Conservation (phyloP, 2,888 invertebrate genomes). For the Choristoneura rosaceana region DNA sequence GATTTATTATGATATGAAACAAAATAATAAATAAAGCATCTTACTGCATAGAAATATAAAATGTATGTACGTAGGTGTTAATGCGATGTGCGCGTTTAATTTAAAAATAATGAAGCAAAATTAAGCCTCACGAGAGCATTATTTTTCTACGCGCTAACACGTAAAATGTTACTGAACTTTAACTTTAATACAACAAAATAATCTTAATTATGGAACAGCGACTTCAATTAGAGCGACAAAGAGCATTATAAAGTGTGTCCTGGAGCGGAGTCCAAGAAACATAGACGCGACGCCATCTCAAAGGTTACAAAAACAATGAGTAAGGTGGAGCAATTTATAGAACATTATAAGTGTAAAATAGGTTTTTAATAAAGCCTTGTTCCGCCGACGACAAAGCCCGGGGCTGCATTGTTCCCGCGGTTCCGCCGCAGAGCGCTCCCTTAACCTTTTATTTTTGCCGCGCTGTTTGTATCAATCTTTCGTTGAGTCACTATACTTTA, state of each 20-base stretch:
- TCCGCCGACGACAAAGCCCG: constrained; percentile 61
- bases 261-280: constrained; percentile 20
- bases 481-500: constrained; percentile 15
- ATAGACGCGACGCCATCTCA: constrained; percentile 26
- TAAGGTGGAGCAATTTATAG: constrained; percentile 56
- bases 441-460: constrained; percentile 54
- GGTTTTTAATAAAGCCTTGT: constrained; percentile 69
- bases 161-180: constrained; percentile 5
- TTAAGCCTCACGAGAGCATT: neutral
- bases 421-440: constrained; percentile 53
- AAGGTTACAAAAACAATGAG: constrained; percentile 42
- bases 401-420: constrained; percentile 60
- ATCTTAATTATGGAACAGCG: constrained; percentile 18
- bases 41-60: no score
- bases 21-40: neutral
- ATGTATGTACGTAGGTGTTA: no score
- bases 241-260: constrained; percentile 22
- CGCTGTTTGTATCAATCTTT: constrained; percentile 42
- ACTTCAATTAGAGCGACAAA: constrained; percentile 29
- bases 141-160: neutral
- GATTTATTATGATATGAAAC: no score
- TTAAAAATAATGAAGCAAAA: neutral
- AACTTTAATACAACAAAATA: constrained; percentile 14
- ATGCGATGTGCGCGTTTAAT: neutral
- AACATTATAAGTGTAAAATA: constrained; percentile 64